Evolutionary conservation across 2,888 invertebrate species (phyloP).

Genomic region (Congeria kusceri): DNA sequence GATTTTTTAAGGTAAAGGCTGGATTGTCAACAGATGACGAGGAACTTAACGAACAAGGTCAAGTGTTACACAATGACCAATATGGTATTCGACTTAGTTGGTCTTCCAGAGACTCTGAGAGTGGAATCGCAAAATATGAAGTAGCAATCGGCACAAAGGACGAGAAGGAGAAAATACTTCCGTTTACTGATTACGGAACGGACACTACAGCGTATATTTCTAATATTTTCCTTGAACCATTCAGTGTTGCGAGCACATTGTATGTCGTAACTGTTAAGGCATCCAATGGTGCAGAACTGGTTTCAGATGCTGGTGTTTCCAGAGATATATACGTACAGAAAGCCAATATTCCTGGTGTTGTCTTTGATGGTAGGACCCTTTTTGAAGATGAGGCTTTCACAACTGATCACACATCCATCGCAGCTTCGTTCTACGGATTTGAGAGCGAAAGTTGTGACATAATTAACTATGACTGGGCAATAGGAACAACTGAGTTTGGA

Average conservation of each 20-base stretch:
- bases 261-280: slow-evolving; percentile 64
- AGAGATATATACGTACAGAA: slow-evolving; percentile 63
- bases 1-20: slow-evolving; percentile 55
- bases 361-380: slow-evolving; percentile 70
- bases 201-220: slow-evolving; percentile 47
- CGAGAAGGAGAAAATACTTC: slow-evolving; percentile 20
- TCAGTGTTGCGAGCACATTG: background rate
- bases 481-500: slow-evolving; percentile 69
- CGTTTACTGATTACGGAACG: slow-evolving; percentile 38
- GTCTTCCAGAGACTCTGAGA: slow-evolving; percentile 67
- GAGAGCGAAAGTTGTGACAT: slow-evolving; percentile 75
- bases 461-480: slow-evolving; percentile 73
- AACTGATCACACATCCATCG: slow-evolving; percentile 69
- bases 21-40: slow-evolving; percentile 68
- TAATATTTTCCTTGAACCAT: slow-evolving; percentile 51
- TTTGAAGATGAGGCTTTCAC: slow-evolving; percentile 64
- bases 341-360: slow-evolving; percentile 67
- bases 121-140: slow-evolving; percentile 59
- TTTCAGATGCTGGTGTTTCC: slow-evolving; percentile 48
- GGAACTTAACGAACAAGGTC: slow-evolving; percentile 60
- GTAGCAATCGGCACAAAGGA: slow-evolving; percentile 62
- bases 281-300: slow-evolving; percentile 66
- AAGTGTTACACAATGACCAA: slow-evolving; percentile 67
- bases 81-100: slow-evolving; percentile 65
- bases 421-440: slow-evolving; percentile 74